Evolutionary conservation across 53 echinoderm and acorn worm genomes (phyloP), one percentile per base, ranked within the genome.

Genomic region (Patiria pectinifera): DNA sequence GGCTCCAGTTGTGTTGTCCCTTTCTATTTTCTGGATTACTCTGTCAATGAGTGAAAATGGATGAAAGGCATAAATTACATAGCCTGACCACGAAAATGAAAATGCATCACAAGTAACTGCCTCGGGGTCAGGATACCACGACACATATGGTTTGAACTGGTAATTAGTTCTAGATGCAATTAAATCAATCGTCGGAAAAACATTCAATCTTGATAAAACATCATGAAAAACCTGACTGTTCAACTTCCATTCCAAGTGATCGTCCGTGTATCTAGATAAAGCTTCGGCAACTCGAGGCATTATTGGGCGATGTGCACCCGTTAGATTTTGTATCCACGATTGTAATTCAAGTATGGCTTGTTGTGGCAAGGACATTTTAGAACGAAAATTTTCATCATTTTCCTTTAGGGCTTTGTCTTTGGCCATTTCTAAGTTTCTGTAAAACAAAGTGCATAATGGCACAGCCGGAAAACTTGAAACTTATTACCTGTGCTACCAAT

Each of bases 41-140:
- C 71, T 84, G 84, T 84, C 84, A 84, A 84, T 84, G 62, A 84
- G 62, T 25, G 43, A 19, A 62, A 63, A 84, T 22, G 66, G 84
- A 62, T 61, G 84, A 62, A 84, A 84, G 8, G 84, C 84, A 84
- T 63, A 84, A 62, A 84, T 13, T 26, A 84, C 61, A 10, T 84
- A 61, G 21, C 62, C 44, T 22, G 66, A 62, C 84, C 63, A 63
- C 23, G 84, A 84, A 18, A 84, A 62, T 24, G 84, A 62, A 62
- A 84, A 84, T 23, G 84, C n/a, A n/a, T n/a, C n/a, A n/a, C n/a
- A n/a, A n/a, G n/a, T n/a, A n/a, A n/a, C n/a, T n/a, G n/a, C n/a
- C n/a, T n/a, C n/a, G n/a, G n/a, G n/a, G n/a, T n/a, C n/a, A n/a
- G n/a, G n/a, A n/a, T n/a, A n/a, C n/a, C n/a, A n/a, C n/a, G n/a